These are phyloP conservation scores for Palloptera scutellata DNA, from an alignment of 2,888 invertebrate genomes.

Conservation along the genomic window DNA sequence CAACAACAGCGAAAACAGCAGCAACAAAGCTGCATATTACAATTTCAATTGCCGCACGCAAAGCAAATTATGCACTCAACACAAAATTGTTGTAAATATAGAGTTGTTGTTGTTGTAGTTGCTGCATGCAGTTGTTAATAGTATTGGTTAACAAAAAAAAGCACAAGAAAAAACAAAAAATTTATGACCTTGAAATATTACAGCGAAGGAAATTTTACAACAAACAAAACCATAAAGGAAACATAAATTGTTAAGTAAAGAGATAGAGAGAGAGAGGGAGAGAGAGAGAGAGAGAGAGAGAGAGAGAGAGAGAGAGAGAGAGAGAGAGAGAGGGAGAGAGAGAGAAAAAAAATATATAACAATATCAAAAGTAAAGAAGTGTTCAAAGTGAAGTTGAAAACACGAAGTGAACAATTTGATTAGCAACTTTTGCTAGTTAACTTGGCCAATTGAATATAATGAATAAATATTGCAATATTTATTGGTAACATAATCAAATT, in stretches of 20 bases:
- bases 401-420: constrained; percentile 9
- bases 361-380: not conserved
- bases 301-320: not conserved
- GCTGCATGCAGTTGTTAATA: not conserved
- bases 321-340: not conserved
- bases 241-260: not conserved
- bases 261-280: not conserved
- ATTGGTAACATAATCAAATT: constrained; percentile 9
- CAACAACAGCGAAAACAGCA: no score
- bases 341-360: not conserved
- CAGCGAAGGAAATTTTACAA: constrained; percentile 7
- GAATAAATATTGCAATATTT: not conserved
- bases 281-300: not conserved
- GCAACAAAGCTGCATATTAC: no score
- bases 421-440: not conserved
- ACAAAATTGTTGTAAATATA: not conserved
- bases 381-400: not conserved
- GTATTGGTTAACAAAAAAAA: constrained; percentile 10
- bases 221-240: not conserved
- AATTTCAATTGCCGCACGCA: constrained; percentile 15
- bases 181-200: constrained; percentile 15
- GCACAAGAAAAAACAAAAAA: constrained; percentile 9
- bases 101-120: no score
- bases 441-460: not conserved
- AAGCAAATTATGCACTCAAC: constrained; percentile 24